Percentiles rank a stretch among this genome's conserved stretches.
These are phyloP conservation scores for Drosophila prolongata DNA, from an alignment of 2,888 invertebrate species.

Conservation along the genomic window DNA sequence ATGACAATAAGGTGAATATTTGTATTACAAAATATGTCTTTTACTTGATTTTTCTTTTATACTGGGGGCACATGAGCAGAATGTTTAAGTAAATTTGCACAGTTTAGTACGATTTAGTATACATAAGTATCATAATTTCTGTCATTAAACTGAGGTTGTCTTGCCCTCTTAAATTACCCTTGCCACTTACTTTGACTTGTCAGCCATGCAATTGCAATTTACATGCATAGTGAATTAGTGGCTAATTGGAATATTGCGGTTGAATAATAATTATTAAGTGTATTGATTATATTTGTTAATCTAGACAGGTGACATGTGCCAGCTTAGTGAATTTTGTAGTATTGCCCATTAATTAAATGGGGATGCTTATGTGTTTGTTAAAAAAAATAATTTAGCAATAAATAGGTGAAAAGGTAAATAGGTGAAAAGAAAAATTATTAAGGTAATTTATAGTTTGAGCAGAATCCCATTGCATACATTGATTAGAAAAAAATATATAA, in stretches of 20 bases:
- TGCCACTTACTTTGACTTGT: constrained; percentile 9
- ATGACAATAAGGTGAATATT: constrained; percentile 89
- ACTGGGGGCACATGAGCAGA: no score
- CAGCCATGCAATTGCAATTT: constrained; percentile 7
- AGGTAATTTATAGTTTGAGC: no score
- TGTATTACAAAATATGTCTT: no score
- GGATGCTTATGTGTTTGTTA: no score
- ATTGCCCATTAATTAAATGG: background rate
- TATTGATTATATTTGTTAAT: constrained; percentile 11
- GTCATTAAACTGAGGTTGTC: background rate
- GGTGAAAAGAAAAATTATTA: no score
- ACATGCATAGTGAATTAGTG: constrained; percentile 19
- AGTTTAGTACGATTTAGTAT: background rate
- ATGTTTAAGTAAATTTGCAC: no score
- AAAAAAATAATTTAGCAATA: no score
- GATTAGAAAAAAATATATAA: no score
- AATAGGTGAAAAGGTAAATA: no score
- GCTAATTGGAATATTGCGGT: constrained; percentile 11
- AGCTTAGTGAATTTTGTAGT: background rate
- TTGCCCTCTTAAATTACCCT: background rate
- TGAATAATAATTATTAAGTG: constrained; percentile 10
- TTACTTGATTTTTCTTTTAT: no score
- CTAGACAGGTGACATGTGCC: constrained; percentile 3
- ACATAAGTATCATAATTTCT: background rate
- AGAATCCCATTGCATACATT: no score